Percentiles rank a stretch among this genome's conserved stretches.
Evolutionary conservation across 2,888 invertebrate genomes (phyloP).

Genomic region (Imbricaverruca yamaguchii): DNA sequence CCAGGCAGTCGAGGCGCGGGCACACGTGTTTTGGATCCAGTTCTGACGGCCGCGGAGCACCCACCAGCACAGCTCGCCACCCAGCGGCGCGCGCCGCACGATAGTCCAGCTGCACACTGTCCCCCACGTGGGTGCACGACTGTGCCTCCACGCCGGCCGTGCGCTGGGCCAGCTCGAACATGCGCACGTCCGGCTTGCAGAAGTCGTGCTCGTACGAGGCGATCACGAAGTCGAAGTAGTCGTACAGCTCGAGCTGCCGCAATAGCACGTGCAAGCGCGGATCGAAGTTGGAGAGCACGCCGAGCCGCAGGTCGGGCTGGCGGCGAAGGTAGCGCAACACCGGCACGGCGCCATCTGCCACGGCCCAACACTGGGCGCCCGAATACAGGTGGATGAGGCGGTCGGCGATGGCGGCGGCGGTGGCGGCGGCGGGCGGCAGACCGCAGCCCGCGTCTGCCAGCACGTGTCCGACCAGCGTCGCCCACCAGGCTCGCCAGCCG

Average conservation of each 20-base stretch:
- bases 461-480: neutral
- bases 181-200: neutral
- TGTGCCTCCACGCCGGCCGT: neutral
- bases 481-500: constrained; percentile 11
- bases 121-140: neutral
- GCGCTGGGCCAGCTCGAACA: neutral
- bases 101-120: constrained; percentile 4
- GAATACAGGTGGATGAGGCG: neutral
- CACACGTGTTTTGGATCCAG: neutral
- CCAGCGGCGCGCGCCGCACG: constrained; percentile 17
- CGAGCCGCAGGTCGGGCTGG: neutral
- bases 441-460: neutral
- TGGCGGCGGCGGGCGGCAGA: neutral
- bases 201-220: constrained; percentile 33
- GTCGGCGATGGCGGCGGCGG: neutral
- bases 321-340: neutral
- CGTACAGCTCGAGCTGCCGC: constrained; percentile 70
- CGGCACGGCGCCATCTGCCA: neutral
- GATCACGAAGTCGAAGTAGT: constrained; percentile 74
- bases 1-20: neutral
- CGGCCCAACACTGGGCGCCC: neutral
- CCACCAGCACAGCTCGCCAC: neutral
- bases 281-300: constrained; percentile 12
- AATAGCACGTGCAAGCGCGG: constrained; percentile 60
- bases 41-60: neutral